Conservation (phyloP, 2,797 vertebrate species). For the Sphenopsis melanotis region DNA sequence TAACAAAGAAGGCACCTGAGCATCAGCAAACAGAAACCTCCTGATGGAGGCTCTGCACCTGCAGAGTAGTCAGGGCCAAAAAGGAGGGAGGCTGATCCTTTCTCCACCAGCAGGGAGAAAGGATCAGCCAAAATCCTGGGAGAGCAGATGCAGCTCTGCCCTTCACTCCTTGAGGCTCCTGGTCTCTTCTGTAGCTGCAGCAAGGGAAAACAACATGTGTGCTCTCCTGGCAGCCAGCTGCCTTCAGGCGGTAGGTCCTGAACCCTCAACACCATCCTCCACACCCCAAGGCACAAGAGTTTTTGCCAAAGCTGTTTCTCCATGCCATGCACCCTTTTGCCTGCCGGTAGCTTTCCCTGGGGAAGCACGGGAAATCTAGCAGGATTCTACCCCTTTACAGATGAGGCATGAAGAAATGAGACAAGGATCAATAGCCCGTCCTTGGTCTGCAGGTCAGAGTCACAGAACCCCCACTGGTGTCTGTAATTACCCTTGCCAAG, state of each 20-base stretch:
- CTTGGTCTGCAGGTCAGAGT: background rate
- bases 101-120: background rate
- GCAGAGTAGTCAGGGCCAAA: background rate
- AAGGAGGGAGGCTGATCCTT: background rate
- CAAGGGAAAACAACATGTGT: background rate
- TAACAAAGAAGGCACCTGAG: background rate
- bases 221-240: background rate
- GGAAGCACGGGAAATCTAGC: background rate
- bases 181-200: background rate
- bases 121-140: background rate
- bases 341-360: background rate
- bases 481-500: background rate
- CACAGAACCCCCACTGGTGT: background rate
- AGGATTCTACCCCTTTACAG: background rate
- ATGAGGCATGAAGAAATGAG: background rate
- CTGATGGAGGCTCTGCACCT: background rate
- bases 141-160: accelerated
- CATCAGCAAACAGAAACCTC: background rate
- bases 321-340: accelerated
- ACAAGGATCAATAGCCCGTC: background rate
- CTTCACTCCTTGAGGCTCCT: accelerated
- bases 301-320: background rate
- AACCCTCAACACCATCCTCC: background rate
- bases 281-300: background rate
- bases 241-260: background rate